A percentile compares a stretch with the other conserved stretches of the same genome.
Conservation (phyloP, 2,113 vertebrate species). For the Lamprotornis superbus region DNA sequence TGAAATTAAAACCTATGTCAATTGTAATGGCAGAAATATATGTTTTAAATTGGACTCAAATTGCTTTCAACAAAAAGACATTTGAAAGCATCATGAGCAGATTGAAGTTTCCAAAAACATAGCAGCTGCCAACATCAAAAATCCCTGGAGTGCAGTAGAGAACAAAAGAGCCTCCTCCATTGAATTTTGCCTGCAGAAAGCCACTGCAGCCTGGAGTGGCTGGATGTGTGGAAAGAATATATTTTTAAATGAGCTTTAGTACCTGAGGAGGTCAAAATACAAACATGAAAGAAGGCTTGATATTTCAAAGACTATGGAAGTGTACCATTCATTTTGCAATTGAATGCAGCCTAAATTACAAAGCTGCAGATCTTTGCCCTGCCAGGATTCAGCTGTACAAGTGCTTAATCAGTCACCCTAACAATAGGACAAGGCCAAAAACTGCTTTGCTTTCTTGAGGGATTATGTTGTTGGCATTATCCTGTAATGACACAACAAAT, state of each 20-base stretch:
- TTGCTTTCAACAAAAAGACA: constrained; percentile 4
- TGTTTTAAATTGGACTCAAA: not conserved
- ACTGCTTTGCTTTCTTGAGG: constrained; percentile 37
- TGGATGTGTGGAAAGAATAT: not conserved
- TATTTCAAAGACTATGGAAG: constrained; percentile 36
- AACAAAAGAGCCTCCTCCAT: not conserved
- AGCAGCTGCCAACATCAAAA: not conserved
- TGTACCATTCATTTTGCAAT: not conserved
- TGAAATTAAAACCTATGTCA: constrained; percentile 35
- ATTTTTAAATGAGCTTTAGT: constrained; percentile 33
- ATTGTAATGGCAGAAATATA: constrained; percentile 3
- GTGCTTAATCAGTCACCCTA: constrained; percentile 34
- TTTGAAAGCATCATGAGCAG: constrained; percentile 11
- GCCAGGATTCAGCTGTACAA: constrained; percentile 1
- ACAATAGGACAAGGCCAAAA: constrained; percentile 1
- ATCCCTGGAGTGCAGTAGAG: not conserved
- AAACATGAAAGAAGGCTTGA: not conserved
- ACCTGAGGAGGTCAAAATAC: constrained; percentile 10
- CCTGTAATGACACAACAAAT: constrained; percentile 32
- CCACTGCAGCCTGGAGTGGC: not conserved
- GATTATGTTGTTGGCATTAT: constrained; percentile 39
- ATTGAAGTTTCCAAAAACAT: not conserved
- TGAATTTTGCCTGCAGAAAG: not conserved
- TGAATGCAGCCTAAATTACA: constrained; percentile 3
- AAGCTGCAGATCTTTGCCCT: not conserved